Base-by-base conservation (phyloP, 1,140 invertebrate genomes). In the Calephelis nemesis region DNA sequence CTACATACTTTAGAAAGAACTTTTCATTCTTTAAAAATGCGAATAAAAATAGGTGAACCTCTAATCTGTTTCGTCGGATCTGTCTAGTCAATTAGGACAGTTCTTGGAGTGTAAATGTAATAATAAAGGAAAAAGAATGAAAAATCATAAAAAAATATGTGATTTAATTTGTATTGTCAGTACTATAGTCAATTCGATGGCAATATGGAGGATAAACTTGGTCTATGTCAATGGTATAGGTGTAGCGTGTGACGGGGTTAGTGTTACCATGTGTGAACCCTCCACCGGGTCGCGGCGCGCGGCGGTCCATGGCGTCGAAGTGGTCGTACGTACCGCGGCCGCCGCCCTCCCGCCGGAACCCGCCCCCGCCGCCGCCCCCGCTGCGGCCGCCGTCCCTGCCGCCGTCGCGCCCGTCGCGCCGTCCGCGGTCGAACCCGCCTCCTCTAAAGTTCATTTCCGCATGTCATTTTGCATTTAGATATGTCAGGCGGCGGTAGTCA, bases 231-330 rank as follows among this genome's bases (percentile, higher is more conserved):
- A 11, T 40, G 9, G 11, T 39, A 58, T 1, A 30, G 1, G 54
- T 39, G 54, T 39, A 30, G 9, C 15, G 11, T 7, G 15, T 40
- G 54, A 7, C 10, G 4, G 19, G 11, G 52, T 54, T 77, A 70
- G 72, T 87, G 87, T 90, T 90, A 88, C 87, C 85, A 78, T 89
- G 82, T 80, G 81, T 78, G 75, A 86, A 82, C 80, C 92, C 88
- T 72, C 92, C 87, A 73, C 89, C 88, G 70, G 85, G 68, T 60
- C 91, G 79, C 13, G 83, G 83, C 70, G 76, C 79, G 62, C 85
- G 81, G 73, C 83, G 84, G 63, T 86, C 85, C 60, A 67, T 68
- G 40, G 70, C 82, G 39, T 88, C 87, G 81, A 84, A 87, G 79
- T 88, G 81, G 74, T 88, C 83, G 85, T 90, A 88, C 86, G 76